Conservation (phyloP, 2,113 vertebrate genomes). For the Alexandromys fortis region DNA sequence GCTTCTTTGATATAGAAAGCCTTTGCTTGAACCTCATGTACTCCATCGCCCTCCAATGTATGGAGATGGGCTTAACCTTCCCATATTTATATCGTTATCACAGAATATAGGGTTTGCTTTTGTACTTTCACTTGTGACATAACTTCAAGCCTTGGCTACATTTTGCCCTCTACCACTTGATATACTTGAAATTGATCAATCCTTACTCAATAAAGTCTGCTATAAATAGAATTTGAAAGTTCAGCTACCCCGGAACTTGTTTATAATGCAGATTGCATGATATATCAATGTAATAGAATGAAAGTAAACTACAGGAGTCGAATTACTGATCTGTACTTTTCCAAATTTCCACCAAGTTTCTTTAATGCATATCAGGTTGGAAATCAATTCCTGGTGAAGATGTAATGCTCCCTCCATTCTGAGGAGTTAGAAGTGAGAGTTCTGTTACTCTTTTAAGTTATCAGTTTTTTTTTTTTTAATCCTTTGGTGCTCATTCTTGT, state of each 20-base stretch:
- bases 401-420: background rate
- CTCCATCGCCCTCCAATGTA: background rate
- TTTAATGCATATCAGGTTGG: background rate
- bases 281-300: background rate
- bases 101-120: background rate
- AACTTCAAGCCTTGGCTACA: background rate
- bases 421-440: background rate
- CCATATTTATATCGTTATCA: background rate
- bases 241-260: background rate
- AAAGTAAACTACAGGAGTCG: background rate
- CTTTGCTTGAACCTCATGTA: background rate
- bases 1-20: background rate
- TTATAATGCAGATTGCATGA: background rate
- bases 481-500: background rate
- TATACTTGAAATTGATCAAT: background rate
- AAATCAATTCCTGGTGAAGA: slow-evolving; percentile 17
- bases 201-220: background rate
- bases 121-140: background rate
- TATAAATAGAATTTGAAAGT: background rate
- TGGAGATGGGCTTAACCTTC: background rate
- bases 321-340: background rate
- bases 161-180: background rate
- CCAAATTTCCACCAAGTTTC: background rate
- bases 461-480: background rate
- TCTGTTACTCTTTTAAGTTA: background rate